phyloP scores from a whole-genome alignment of 2,888 invertebrate species.

The Cryptophagus acutangulus region DNA sequence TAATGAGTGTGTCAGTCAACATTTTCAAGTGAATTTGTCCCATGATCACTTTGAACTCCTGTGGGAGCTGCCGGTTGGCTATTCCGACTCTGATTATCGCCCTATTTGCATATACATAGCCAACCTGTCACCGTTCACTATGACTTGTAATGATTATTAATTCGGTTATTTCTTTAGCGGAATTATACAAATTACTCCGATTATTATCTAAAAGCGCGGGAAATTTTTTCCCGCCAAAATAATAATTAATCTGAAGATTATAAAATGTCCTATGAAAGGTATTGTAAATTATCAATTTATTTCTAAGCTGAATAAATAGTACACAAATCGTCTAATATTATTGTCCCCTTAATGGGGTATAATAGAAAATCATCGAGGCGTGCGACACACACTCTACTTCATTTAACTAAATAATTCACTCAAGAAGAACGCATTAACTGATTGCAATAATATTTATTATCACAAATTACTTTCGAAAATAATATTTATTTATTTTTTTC shows the following conservation, averaged over 20 bases:
- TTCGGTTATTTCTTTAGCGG: conserved; percentile 18
- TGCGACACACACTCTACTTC: conserved; percentile 31
- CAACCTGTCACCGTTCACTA: conserved; percentile 25
- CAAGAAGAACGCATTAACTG: conserved; percentile 39
- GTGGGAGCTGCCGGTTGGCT: conserved; percentile 24
- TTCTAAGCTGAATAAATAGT: no score
- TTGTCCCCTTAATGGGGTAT: no score
- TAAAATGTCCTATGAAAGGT: no score
- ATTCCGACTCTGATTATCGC: conserved; percentile 29
- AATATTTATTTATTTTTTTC: conserved; percentile 2
- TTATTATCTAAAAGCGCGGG: no score
- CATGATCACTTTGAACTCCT: conserved; percentile 33
- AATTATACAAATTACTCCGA: conserved; percentile 3
- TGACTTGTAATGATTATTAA: conserved; percentile 25
- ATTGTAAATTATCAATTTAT: no score
- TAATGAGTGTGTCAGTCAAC: conserved; percentile 36
- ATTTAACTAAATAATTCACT: conserved; percentile 40
- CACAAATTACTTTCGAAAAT: not conserved
- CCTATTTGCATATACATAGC: conserved; percentile 29
- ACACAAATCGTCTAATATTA: no score
- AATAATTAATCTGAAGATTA: no score
- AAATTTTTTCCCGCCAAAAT: no score
- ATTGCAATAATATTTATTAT: conserved; percentile 34
- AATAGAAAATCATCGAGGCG: conserved; percentile 31
- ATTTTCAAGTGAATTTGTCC: conserved; percentile 41